phyloP scores from a whole-genome alignment of 2,797 vertebrate species.

The Pangasius mekongensis region DNA sequence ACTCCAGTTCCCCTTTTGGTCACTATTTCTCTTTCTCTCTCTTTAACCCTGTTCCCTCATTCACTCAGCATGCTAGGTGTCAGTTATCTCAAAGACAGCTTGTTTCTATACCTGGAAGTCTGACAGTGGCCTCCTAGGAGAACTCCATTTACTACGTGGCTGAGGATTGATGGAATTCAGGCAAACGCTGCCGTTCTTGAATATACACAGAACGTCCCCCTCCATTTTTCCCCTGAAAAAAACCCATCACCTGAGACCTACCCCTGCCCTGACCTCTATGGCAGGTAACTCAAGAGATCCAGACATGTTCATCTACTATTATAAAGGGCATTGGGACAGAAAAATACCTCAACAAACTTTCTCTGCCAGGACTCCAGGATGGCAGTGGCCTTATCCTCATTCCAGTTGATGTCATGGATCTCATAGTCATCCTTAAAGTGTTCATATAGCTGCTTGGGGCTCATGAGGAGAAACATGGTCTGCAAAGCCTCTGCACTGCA shows the following conservation, averaged over 20 bases:
- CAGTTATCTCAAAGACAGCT: conserved; percentile 83
- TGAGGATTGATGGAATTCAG: conserved; percentile 78
- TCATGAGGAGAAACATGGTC: conserved; percentile 98
- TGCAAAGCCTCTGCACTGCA: conserved; percentile 94
- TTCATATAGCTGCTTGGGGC: conserved; percentile 94
- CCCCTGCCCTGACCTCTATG: not conserved
- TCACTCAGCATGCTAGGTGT: conserved; percentile 70
- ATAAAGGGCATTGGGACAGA: not conserved
- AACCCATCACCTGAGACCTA: not conserved
- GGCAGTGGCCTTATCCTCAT: conserved; percentile 89
- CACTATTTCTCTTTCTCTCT: not conserved
- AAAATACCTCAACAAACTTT: conserved; percentile 91
- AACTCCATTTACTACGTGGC: conserved; percentile 75
- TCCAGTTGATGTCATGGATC: conserved; percentile 99
- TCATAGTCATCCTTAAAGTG: conserved; percentile 98
- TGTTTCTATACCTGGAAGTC: conserved; percentile 82
- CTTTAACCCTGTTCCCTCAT: conserved; percentile 20
- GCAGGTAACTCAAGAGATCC: not conserved
- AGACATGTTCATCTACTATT: not conserved
- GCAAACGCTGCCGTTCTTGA: conserved; percentile 59
- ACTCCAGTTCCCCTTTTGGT: conserved; percentile 48
- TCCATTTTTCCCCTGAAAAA: not conserved
- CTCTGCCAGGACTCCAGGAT: conserved; percentile 97
- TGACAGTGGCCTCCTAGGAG: conserved; percentile 69
- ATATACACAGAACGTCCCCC: not conserved